Evolutionary conservation across 1,140 invertebrate species (phyloP).

Genomic region (Artemia franciscana): DNA sequence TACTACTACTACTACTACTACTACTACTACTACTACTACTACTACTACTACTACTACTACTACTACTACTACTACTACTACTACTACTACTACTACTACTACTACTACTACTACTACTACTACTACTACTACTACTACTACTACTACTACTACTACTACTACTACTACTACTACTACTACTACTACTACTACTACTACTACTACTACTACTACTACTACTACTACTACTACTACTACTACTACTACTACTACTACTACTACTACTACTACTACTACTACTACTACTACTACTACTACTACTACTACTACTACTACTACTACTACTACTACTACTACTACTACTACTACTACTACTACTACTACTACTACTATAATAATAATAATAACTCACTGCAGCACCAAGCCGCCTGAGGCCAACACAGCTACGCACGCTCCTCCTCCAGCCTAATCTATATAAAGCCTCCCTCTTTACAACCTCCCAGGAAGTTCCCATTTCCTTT

Average conservation of each 20-base stretch:
- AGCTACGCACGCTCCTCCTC: too few relatives aligned
- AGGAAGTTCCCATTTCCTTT: too few relatives aligned
- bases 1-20: background rate
- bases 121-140: conserved; percentile 8
- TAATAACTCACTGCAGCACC: too few relatives aligned
- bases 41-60: background rate
- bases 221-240: background rate
- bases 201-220: conserved; percentile 11
- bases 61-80: conserved; percentile 3
- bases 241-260: conserved; percentile 2
- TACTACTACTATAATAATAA: too few relatives aligned
- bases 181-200: background rate
- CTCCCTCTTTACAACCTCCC: too few relatives aligned
- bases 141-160: conserved; percentile 6
- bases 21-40: conserved; percentile 1
- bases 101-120: conserved; percentile 4
- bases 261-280: too few relatives aligned
- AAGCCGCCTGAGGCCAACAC: too few relatives aligned
- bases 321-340: background rate
- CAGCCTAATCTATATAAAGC: too few relatives aligned
- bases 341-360: conserved; percentile 3
- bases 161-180: conserved; percentile 6
- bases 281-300: too few relatives aligned
- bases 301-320: too few relatives aligned
- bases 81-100: background rate